Evolutionary conservation across 2,888 invertebrate species (phyloP), one percentile per base, ranked within the genome.

Genomic region (Heliconius ismenius): DNA sequence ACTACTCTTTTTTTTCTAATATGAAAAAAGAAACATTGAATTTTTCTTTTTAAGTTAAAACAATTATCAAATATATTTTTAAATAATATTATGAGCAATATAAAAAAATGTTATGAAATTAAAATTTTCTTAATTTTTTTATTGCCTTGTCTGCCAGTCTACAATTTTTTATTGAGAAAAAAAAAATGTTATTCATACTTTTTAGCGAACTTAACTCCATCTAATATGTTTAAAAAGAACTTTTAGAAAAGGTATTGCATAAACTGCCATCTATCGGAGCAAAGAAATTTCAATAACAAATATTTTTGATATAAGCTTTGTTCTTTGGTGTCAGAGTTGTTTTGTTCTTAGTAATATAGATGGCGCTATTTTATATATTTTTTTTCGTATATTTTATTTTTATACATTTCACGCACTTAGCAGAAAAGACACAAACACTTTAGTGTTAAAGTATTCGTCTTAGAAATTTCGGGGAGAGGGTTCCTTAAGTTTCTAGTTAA

Each of bases 251-350:
- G 10, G 1, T 24, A 26, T 6, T 6, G 13, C 24, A 26, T 26
- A 7, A 39, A 39, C 39, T 73, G 73, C 73, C 73, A 73, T 73
- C 73, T 73, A 3, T 62, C 60, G 73, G 18, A 11, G 7, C 0
- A 62, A 26, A 3, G 18, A 21, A 26, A 62, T 43, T 43, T 58
- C 15, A 13, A 24, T 15, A 67, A 24, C 13, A 24, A 18, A 60
- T 9, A 15, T 58, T 60, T 39, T 32, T 18, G 3, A 32, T 24
- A 1, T 3, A 18, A 26, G 11, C 60, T 24, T 18, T 18, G 18
- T 21, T 26, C 43, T 15, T 32, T 60, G 7, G 60, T 36, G 18
- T 10, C 18, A 11, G 58, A 36, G 36, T 36, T 39, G 36, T 24
- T 60, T 72, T 39, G 9, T 10, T 15, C 2, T 10, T 26, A 2